Percentiles rank a stretch among this genome's conserved stretches.
These are phyloP conservation scores for Stenurella melanura DNA, from an alignment of 2,888 invertebrate species.

Conservation along the genomic window DNA sequence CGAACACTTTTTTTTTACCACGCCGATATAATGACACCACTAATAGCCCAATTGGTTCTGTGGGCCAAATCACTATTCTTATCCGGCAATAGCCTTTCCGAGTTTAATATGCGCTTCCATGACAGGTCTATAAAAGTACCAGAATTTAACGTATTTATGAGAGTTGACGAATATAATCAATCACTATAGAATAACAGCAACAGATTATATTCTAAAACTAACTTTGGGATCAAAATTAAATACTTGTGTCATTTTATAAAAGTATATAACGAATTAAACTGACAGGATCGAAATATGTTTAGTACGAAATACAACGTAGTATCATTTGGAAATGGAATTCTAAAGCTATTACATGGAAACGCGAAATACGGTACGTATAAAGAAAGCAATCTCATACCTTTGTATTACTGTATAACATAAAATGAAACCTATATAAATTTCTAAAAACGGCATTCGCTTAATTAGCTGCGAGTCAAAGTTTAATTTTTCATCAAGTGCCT, in stretches of 20 bases:
- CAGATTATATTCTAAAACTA: no score
- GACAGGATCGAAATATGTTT: constrained; percentile 26
- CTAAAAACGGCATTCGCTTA: constrained; percentile 60
- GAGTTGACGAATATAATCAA: no score
- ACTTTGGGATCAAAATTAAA: background rate
- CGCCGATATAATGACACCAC: no score
- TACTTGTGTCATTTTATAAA: constrained; percentile 22
- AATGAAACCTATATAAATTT: constrained; percentile 59
- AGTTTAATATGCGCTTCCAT: no score
- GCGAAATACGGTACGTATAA: constrained; percentile 32
- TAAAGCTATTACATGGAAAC: constrained; percentile 30
- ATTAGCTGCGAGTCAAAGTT: constrained; percentile 61
- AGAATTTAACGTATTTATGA: no score
- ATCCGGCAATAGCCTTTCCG: no score
- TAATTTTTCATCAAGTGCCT: constrained; percentile 61
- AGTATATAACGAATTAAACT: constrained; percentile 34
- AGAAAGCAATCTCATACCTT: constrained; percentile 55
- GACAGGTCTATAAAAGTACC: no score
- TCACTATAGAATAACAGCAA: no score
- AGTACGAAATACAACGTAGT: constrained; percentile 35
- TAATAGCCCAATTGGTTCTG: no score
- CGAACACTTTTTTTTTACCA: no score
- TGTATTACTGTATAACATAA: constrained; percentile 48
- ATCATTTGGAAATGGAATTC: constrained; percentile 31
- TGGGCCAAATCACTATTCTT: no score